Conservation (phyloP, 2,113 vertebrate species). For the Nicator chloris region DNA sequence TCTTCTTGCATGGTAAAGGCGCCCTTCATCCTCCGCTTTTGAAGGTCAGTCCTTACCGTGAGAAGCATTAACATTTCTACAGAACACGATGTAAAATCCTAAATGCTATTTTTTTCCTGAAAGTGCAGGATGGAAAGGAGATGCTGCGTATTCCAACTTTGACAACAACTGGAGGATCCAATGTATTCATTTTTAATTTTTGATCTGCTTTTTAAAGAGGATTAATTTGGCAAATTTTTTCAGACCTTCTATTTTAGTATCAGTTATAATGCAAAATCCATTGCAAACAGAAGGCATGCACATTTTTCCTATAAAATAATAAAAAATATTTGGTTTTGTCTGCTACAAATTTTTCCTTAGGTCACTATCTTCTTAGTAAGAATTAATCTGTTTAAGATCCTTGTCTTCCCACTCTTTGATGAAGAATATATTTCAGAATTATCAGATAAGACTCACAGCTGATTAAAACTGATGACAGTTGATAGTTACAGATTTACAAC, state of each 20-base stretch:
- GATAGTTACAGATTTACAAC: background rate
- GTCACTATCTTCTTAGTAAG: background rate
- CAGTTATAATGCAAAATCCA: background rate
- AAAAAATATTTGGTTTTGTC: background rate
- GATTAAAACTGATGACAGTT: background rate
- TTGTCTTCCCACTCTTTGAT: background rate
- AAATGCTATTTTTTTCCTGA: background rate
- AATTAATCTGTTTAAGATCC: background rate
- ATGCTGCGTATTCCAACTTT: background rate
- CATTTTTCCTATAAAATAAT: background rate
- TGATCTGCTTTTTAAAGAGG: background rate
- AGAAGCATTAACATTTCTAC: background rate
- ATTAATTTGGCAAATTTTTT: background rate
- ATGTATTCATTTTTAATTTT: background rate
- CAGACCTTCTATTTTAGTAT: background rate
- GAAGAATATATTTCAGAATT: background rate
- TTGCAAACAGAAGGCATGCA: background rate
- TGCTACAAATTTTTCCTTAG: background rate
- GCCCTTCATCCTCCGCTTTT: background rate
- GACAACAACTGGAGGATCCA: background rate
- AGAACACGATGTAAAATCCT: background rate
- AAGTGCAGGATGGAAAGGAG: background rate
- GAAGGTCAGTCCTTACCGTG: fast-evolving
- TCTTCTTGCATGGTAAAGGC: background rate
- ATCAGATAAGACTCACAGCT: background rate